phyloP scores from a whole-genome alignment of 2,888 invertebrate genomes.

The Melikaiella ostensackeni region DNA sequence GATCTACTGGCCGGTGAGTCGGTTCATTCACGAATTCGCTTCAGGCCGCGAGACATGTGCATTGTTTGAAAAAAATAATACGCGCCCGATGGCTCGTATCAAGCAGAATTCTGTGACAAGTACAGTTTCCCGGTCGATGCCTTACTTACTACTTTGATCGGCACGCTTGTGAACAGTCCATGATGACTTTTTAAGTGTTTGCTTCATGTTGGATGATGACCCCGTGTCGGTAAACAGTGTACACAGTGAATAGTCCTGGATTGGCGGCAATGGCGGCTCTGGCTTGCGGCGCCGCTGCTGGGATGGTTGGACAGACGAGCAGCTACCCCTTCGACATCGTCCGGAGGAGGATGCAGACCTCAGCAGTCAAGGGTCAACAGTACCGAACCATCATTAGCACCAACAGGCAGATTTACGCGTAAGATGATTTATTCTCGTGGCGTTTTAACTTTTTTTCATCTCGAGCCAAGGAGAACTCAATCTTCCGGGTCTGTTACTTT shows the following conservation, averaged over 20 bases:
- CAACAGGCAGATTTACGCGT: slow-evolving; percentile 85
- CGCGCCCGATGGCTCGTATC: slow-evolving; percentile 20
- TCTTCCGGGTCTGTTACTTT: no score
- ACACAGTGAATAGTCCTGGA: slow-evolving; percentile 70
- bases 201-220: slow-evolving; percentile 68
- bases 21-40: slow-evolving; percentile 46
- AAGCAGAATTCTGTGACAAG: slow-evolving; percentile 52
- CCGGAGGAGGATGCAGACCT: slow-evolving; percentile 84
- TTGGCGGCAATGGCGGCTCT: slow-evolving; percentile 82
- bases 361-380: slow-evolving; percentile 78
- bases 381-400: slow-evolving; percentile 83
- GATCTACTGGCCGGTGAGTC: slow-evolving; percentile 84
- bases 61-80: slow-evolving; percentile 14
- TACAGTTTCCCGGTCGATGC: slow-evolving; percentile 62
- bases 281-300: slow-evolving; percentile 93
- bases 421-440: slow-evolving; percentile 64
- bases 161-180: slow-evolving; percentile 57
- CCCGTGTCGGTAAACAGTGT: slow-evolving; percentile 64
- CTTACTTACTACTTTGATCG: slow-evolving; percentile 63
- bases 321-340: slow-evolving; percentile 99
- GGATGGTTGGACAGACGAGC: slow-evolving; percentile 94
- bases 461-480: background rate
- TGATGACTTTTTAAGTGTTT: slow-evolving; percentile 63
- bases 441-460: background rate
- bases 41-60: slow-evolving; percentile 42